Conservation (phyloP, 2,888 invertebrate genomes). For the Allygus modestus region DNA sequence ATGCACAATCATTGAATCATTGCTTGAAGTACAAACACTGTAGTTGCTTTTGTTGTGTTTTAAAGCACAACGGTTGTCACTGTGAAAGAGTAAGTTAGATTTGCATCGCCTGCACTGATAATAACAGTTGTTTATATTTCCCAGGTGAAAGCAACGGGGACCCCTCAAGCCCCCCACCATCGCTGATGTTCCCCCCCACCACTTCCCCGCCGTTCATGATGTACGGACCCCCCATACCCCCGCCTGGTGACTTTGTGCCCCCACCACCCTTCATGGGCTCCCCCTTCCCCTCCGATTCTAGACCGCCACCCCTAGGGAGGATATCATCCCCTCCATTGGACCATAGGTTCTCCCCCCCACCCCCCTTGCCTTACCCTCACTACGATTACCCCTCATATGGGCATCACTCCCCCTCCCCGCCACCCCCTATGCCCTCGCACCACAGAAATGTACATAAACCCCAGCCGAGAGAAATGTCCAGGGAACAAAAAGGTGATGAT, state of each 20-base stretch:
- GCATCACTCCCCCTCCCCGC: conserved; percentile 71
- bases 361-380: conserved; percentile 72
- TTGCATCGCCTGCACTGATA: background rate
- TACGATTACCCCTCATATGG: conserved; percentile 71
- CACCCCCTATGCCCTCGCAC: conserved; percentile 74
- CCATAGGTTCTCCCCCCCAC: conserved; percentile 76
- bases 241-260: conserved; percentile 78
- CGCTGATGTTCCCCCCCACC: conserved; percentile 75
- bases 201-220: conserved; percentile 77
- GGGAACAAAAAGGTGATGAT: conserved; percentile 72
- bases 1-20: too few species aligned
- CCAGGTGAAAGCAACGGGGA: conserved; percentile 71
- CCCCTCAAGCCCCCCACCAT: conserved; percentile 74
- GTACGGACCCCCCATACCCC: conserved; percentile 72
- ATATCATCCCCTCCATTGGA: conserved; percentile 75
- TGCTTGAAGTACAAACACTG: too few species aligned
- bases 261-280: conserved; percentile 75
- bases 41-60: too few species aligned
- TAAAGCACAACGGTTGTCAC: too few species aligned
- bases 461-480: conserved; percentile 74
- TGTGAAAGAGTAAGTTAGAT: too few species aligned
- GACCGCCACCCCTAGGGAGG: conserved; percentile 74
- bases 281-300: conserved; percentile 73
- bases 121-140: background rate
- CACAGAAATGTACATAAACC: conserved; percentile 74